Percentiles rank a stretch among this genome's conserved stretches.
phyloP scores from a whole-genome alignment of 2,113 vertebrate genomes.

The Cinclus mexicanus region DNA sequence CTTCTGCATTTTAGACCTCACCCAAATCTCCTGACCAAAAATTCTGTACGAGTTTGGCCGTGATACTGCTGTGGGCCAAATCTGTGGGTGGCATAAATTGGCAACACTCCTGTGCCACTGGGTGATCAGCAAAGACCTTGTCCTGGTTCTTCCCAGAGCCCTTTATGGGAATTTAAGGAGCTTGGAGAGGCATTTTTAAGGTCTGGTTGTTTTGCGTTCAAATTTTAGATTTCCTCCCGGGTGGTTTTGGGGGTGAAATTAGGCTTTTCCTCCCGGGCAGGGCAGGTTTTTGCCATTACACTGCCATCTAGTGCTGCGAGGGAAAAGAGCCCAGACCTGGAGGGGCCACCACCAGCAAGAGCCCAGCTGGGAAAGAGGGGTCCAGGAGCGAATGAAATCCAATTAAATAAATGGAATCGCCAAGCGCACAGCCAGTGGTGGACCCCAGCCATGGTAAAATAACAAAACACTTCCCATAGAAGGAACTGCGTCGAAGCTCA shows the following conservation, averaged over 20 bases:
- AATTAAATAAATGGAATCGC: neutral
- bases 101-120: neutral
- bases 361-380: neutral
- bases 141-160: neutral
- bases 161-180: neutral
- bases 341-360: neutral
- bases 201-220: neutral
- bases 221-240: neutral
- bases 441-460: rapidly evolving
- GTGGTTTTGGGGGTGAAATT: neutral
- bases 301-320: constrained; percentile 69
- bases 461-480: rapidly evolving
- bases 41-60: neutral
- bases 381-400: neutral
- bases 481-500: neutral
- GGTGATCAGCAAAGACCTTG: neutral
- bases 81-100: neutral
- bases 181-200: neutral
- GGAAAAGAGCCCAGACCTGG: neutral
- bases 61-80: neutral
- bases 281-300: constrained; percentile 61
- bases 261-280: neutral
- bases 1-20: neutral
- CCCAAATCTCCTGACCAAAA: neutral
- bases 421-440: neutral